A percentile compares a stretch with the other conserved stretches of the same genome.
Conservation (phyloP, 2,797 vertebrate species). For the Galaxias olidus region DNA sequence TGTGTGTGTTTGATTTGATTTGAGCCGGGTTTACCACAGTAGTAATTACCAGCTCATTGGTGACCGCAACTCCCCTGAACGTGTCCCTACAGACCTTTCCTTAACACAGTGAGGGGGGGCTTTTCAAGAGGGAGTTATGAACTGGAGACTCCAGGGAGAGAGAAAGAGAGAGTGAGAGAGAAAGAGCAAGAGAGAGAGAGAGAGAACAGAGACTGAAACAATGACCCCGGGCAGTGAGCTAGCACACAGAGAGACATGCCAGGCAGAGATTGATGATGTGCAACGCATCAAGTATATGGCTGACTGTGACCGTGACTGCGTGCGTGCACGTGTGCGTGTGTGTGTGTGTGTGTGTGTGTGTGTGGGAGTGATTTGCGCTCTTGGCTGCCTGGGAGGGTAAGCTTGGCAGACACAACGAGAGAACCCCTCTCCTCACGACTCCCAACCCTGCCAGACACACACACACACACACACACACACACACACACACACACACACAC, state of each 20-base stretch:
- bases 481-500: constrained; percentile 18
- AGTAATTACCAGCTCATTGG: constrained; percentile 11
- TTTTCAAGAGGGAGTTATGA: too few species aligned
- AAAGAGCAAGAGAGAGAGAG: too few species aligned
- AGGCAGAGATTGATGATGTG: background rate
- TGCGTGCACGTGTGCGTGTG: background rate
- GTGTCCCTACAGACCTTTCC: constrained; percentile 8
- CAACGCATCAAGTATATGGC: too few species aligned
- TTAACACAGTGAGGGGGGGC: too few species aligned
- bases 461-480: constrained; percentile 20
- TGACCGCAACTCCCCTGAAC: background rate
- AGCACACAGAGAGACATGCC: background rate
- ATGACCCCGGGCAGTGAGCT: background rate
- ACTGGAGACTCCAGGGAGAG: too few species aligned
- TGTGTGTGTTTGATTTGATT: background rate
- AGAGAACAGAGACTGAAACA: constrained; percentile 1
- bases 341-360: constrained; percentile 7
- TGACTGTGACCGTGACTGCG: background rate
- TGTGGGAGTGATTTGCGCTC: constrained; percentile 20
- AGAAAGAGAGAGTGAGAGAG: too few species aligned
- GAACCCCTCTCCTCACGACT: constrained; percentile 45
- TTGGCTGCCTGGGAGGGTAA: constrained; percentile 39
- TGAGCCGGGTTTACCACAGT: background rate
- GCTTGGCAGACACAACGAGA: constrained; percentile 20
- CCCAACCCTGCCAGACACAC: constrained; percentile 25